Evolutionary conservation across 2,113 vertebrate species (phyloP), one percentile per base, ranked within the genome.

Genomic region (Coreoperca whiteheadi): DNA sequence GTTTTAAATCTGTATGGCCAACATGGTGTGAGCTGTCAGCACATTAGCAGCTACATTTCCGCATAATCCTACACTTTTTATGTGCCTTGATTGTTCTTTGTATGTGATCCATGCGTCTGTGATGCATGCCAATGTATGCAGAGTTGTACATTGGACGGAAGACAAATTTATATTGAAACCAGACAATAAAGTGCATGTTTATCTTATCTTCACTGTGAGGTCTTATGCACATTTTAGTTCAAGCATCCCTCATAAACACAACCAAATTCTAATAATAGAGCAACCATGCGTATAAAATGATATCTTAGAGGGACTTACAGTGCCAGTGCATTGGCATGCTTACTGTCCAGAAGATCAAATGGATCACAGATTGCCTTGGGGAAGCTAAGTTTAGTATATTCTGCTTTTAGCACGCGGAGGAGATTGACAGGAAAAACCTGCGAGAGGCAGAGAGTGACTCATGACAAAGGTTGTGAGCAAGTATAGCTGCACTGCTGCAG

Each of bases 331-430:
- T 81, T 67, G 71, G 59, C 70, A 16, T 32, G 76, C 72, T 72
- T 84, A 64, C 75, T 80, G 85, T 72, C 85, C 88, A 69, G 85
- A 65, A 73, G 67, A 83, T 87, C 83, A 81, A 77, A 85, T 82
- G 78, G 73, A 88, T 83, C 74, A 37, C 79, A 81, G 85, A 79
- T 70, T 48, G 65, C 65, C 68, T 84, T 41, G 43, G 76, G 75
- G 74, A 79, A 74, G 61, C 77, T 88, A 87, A 77, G 74, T 85
- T 83, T 81, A 81, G 76, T 77, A 23, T 32, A 72, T 77, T 82
- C 74, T 84, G 83, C 79, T 75, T 89, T 87, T 78, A 81, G 73
- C 72, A 34, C 67, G 41, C 32, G 18, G 63, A 73, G 25, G 59
- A 71, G 86, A 89, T 70, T 83, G 77, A 85, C 85, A 69, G 82